Conservation (phyloP, 2,113 vertebrate genomes). For the Bungarus multicinctus region DNA sequence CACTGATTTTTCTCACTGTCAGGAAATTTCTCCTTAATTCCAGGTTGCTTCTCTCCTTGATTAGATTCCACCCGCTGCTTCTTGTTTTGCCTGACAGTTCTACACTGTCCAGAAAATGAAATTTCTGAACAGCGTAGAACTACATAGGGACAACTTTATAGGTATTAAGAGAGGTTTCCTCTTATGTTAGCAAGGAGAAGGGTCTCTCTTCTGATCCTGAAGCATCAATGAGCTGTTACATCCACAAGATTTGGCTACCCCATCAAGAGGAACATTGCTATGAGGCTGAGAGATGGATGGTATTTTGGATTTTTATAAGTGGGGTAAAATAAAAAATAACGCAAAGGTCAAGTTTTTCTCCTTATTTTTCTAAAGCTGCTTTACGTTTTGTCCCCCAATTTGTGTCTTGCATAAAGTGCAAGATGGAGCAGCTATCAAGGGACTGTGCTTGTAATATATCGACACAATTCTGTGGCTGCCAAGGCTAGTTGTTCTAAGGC, state of each 20-base stretch:
- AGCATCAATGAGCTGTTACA: background rate
- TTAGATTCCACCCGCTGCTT: too few species aligned
- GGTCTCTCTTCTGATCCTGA: too few species aligned
- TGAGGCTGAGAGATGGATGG: background rate
- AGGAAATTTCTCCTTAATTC: too few species aligned
- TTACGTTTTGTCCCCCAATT: background rate
- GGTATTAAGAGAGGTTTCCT: background rate
- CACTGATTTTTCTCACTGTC: too few species aligned
- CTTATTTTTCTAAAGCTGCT: background rate
- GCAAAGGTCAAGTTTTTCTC: background rate
- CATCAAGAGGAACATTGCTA: background rate
- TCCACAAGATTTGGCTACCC: background rate
- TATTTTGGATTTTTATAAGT: background rate
- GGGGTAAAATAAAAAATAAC: background rate
- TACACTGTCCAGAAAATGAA: background rate
- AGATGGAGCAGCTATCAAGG: background rate
- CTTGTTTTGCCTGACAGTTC: too few species aligned
- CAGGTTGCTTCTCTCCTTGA: too few species aligned
- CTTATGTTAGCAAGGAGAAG: background rate
- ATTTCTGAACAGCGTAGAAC: fast-evolving
- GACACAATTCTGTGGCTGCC: background rate
- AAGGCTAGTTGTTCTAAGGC: background rate
- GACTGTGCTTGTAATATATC: background rate
- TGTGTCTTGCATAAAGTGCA: background rate
- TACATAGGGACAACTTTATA: background rate